phyloP scores from a whole-genome alignment of 1,140 invertebrate species.

The Varroa destructor region DNA sequence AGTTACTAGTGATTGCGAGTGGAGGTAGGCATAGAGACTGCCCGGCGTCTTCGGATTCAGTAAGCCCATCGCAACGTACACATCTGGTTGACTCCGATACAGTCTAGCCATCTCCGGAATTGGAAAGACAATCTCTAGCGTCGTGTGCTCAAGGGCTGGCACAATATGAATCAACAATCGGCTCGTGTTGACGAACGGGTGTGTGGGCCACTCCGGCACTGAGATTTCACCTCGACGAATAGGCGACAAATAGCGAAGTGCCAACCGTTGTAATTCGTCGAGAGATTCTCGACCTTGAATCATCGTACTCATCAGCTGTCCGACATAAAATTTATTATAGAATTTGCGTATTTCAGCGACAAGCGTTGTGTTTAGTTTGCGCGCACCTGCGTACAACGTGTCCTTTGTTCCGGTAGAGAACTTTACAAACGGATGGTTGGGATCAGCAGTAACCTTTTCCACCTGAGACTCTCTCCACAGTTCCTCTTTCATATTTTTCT shows the following conservation, averaged over 20 bases:
- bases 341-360: conserved; percentile 76
- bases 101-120: conserved; percentile 8
- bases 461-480: conserved; percentile 73
- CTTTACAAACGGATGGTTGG: conserved; percentile 68
- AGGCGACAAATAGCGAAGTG: conserved; percentile 57
- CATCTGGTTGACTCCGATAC: neutral
- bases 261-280: conserved; percentile 68
- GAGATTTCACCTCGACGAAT: conserved; percentile 63
- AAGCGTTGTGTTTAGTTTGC: conserved; percentile 59
- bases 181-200: conserved; percentile 53
- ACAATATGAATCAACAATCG: conserved; percentile 9
- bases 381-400: conserved; percentile 66
- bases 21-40: conserved; percentile 5
- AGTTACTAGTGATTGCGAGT: neutral
- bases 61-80: conserved; percentile 8
- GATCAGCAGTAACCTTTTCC: conserved; percentile 61
- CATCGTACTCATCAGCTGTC: conserved; percentile 77
- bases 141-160: neutral
- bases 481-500: conserved; percentile 80
- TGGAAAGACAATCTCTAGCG: conserved; percentile 15
- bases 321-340: conserved; percentile 78
- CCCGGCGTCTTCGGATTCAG: conserved; percentile 1
- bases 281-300: conserved; percentile 56
- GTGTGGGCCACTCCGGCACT: conserved; percentile 58
- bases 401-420: conserved; percentile 75